These are phyloP conservation scores for Cheirogaleus major DNA, from an alignment of 2,797 vertebrate genomes.

Conservation along the genomic window DNA sequence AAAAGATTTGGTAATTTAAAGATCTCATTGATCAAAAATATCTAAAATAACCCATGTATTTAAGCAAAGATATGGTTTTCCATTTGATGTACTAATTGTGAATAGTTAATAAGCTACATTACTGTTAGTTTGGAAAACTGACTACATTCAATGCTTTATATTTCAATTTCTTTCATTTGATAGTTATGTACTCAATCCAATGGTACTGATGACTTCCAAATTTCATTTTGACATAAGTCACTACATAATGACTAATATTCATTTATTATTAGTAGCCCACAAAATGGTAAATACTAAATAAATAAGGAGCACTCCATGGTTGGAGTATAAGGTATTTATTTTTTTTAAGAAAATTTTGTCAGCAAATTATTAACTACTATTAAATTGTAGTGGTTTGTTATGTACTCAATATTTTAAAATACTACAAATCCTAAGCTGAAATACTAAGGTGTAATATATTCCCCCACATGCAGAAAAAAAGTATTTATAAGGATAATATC, in stretches of 20 bases:
- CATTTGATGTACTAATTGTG: neutral
- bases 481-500: neutral
- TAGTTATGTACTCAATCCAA: neutral
- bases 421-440: neutral
- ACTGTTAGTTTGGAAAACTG: neutral
- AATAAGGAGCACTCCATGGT: neutral
- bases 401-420: neutral
- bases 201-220: neutral
- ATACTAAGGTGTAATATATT: neutral
- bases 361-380: neutral
- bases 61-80: neutral
- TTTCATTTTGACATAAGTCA: neutral
- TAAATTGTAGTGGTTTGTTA: neutral
- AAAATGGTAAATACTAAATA: neutral
- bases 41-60: neutral
- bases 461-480: neutral
- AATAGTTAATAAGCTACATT: neutral
- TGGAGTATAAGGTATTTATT: neutral
- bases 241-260: neutral
- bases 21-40: neutral
- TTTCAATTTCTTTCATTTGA: neutral
- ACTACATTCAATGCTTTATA: neutral
- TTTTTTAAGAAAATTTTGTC: neutral
- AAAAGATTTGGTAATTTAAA: neutral
- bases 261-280: neutral